A percentile compares a stretch with the other conserved stretches of the same genome.
These are phyloP conservation scores for Pyrrhosoma nymphula DNA, from an alignment of 2,888 invertebrate genomes.

Conservation along the genomic window DNA sequence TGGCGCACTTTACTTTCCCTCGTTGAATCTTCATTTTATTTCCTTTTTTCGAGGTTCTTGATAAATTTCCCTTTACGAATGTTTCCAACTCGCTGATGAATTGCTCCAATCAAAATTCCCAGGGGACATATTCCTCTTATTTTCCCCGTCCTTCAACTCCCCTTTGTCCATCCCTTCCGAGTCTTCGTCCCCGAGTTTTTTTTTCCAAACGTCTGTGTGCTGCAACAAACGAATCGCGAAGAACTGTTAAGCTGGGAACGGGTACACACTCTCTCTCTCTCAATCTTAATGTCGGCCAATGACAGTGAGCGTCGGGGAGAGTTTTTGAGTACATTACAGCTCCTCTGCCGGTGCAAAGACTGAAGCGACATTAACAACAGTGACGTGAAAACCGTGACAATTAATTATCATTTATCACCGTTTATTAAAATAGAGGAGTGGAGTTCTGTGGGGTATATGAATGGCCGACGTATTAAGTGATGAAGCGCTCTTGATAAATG, in stretches of 20 bases:
- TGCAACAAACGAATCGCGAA: neutral
- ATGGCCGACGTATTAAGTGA: slow-evolving; percentile 26
- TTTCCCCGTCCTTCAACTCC: neutral
- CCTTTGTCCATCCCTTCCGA: neutral
- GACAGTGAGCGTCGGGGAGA: neutral
- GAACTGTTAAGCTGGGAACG: neutral
- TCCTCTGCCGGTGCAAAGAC: neutral
- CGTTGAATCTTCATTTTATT: neutral
- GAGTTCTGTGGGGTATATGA: neutral
- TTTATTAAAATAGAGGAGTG: neutral
- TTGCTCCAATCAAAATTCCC: neutral
- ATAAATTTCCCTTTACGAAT: neutral
- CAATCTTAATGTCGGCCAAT: neutral
- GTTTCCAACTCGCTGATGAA: neutral
- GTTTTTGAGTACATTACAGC: neutral
- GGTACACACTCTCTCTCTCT: neutral
- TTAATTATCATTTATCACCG: slow-evolving; percentile 26
- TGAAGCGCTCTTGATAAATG: slow-evolving; percentile 31
- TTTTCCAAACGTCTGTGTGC: neutral
- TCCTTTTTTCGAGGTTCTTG: neutral
- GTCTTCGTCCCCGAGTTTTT: neutral
- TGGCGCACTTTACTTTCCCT: neutral
- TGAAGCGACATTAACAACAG: neutral
- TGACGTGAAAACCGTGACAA: slow-evolving; percentile 21
- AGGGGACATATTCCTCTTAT: neutral